Base-by-base conservation (phyloP, 2,113 vertebrate genomes). In the Elephas maximus region DNA sequence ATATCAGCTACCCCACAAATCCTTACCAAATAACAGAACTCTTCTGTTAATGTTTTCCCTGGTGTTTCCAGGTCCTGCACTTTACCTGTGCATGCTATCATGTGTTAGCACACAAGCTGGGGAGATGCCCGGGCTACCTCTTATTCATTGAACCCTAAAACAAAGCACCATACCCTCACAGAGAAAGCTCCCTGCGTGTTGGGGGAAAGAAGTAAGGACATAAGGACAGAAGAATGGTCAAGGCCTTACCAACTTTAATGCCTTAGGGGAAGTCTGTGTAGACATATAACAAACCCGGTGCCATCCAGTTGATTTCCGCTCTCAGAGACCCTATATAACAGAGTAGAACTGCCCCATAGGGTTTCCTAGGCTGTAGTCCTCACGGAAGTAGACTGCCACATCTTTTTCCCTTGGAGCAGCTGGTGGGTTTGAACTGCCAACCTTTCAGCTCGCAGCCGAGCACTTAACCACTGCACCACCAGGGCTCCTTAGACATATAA, bases 91-190 rank as follows among this genome's bases (percentile, higher is more conserved):
- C 5, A 21, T 14, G 11, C 12, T 57, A 37, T 48, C 44, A 10
- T 44, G 69, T 5, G 74, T 79, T 30, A 26, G 12, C 11, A 24
- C 51, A 28, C 6, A 45, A 62, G 17, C 26, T 62, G 33, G 37
- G 48, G 76, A 74, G 30, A 79, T 30, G 30, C 5, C 9, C 17
- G 77, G 6, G 26, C 76, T 78, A 30, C 12, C 51, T 79, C 7
- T 79, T 79, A 33, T 33, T 79, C 14, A 17, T 30, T 51, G 26
- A 51, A 79, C 14, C 77, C 45, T 30, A 79, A 48, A 18, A n/a
- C 14, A 17, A 71, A 90, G 45, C 14, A 83, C 20, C 14, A 0
- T 41, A 9, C 9, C 18, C 1, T 0, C 20, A 28, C 0, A 45
- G 78, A 87, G 37, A 63, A 77, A 6, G 4, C 2, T 9, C 48